Conservation (phyloP, 2,113 vertebrate species). For the Rissa tridactyla region DNA sequence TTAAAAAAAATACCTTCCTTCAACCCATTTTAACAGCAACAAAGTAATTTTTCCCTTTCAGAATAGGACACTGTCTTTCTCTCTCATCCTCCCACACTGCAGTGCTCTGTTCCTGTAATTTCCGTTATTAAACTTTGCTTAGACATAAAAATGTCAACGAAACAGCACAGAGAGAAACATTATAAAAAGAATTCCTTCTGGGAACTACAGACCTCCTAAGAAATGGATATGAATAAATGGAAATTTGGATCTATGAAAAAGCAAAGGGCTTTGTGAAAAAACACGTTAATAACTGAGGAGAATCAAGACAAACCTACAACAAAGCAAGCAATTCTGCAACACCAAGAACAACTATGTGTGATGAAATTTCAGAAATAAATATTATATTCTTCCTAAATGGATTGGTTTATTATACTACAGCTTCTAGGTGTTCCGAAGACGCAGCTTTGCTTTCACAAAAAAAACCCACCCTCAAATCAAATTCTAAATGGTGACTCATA, state of each 20-base stretch:
- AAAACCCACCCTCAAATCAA: background rate
- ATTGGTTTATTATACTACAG: background rate
- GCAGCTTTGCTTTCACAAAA: background rate
- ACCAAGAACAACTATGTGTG: background rate
- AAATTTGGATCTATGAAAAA: background rate
- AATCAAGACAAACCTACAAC: background rate
- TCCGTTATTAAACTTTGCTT: slow-evolving; percentile 12
- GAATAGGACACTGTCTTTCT: background rate
- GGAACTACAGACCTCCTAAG: background rate
- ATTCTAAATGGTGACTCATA: background rate
- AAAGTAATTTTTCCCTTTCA: background rate
- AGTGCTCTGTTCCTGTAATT: background rate
- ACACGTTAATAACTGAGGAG: background rate
- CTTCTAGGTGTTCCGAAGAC: background rate
- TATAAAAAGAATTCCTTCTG: background rate
- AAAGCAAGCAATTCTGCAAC: background rate
- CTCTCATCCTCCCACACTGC: background rate
- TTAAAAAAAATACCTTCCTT: background rate
- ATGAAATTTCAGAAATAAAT: background rate
- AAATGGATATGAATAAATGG: background rate
- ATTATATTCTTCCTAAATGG: background rate
- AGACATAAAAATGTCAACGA: background rate
- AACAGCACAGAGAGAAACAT: background rate
- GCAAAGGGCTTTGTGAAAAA: background rate
- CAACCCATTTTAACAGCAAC: background rate